Evolutionary conservation across 2,113 vertebrate genomes (phyloP), one percentile per base, ranked within the genome.

Genomic region (Sula dactylatra): DNA sequence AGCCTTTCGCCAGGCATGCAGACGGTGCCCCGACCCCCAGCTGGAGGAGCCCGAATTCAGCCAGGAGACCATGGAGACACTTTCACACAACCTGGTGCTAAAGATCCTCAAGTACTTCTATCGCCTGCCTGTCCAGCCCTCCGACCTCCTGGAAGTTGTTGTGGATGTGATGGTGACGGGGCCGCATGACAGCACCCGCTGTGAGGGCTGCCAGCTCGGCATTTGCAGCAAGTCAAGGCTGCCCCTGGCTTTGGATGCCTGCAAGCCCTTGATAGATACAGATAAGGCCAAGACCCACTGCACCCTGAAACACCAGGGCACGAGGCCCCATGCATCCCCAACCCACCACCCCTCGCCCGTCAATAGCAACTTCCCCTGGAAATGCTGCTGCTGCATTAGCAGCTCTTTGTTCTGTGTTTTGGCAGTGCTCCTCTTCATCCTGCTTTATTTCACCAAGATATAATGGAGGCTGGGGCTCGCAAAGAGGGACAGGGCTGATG

Each of bases 71-170:
- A 20, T 98, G 4, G 81, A 98, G 27, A 94, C 81, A n/a, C 93
- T 99, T 71, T 91, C 99, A 90, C 98, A 98, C 81, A 99, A 98
- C 72, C 97, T 99, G 77, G 91, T 99, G 80, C 86, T 97, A 76
- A 99, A 98, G 95, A 98, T 99, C 50, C 97, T 97, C 11, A 88
- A 97, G 31, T 98, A 98, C 93, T 98, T 98, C 96, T 99, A 99
- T 24, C 32, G 72, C 0, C 76, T 98, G 77, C 9, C 29, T 11
- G 3, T 92, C 50, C 79, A 88, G 69, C 7, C 82, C 5, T 92
- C 95, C 0, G 96, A 93, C 12, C 76, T 96, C 26, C 25, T 80
- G 52, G 97, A 97, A 77, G 95, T 80, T 2, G 47, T 96, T 6
- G 93, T 97, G n/a, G 74, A 94, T 0, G 24, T 2, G 1, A 34